A percentile compares a stretch with the other conserved stretches of the same genome.
Evolutionary conservation across 2,888 invertebrate species (phyloP).

Genomic region (Adineta ricciae): DNA sequence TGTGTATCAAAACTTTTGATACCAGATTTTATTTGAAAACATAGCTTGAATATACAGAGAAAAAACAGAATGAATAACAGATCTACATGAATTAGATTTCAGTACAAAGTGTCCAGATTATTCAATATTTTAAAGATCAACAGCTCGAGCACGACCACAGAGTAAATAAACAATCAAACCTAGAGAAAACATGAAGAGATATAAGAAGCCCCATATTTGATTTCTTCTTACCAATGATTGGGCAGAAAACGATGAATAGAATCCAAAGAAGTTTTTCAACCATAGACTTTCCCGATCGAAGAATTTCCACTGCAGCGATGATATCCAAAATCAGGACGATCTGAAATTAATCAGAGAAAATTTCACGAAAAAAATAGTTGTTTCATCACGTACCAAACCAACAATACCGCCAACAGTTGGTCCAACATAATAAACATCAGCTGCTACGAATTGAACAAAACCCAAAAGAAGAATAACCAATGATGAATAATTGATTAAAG

Average conservation of each 20-base stretch:
- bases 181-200: background rate
- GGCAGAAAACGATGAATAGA: background rate
- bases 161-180: constrained; percentile 11
- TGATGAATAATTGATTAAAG: background rate
- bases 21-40: background rate
- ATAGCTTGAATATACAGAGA: background rate
- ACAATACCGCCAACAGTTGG: background rate
- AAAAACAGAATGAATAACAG: background rate
- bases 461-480: background rate
- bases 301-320: background rate
- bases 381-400: background rate
- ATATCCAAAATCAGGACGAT: background rate
- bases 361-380: too few species aligned
- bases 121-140: background rate
- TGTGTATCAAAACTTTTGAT: too few species aligned
- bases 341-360: background rate
- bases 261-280: constrained; percentile 17
- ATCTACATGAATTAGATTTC: background rate
- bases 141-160: background rate
- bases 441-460: background rate
- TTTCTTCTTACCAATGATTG: background rate
- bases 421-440: background rate
- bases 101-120: background rate
- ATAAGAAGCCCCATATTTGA: background rate
- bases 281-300: constrained; percentile 2